phyloP scores from a whole-genome alignment of 2,888 invertebrate genomes.

The Danaus chrysippus region DNA sequence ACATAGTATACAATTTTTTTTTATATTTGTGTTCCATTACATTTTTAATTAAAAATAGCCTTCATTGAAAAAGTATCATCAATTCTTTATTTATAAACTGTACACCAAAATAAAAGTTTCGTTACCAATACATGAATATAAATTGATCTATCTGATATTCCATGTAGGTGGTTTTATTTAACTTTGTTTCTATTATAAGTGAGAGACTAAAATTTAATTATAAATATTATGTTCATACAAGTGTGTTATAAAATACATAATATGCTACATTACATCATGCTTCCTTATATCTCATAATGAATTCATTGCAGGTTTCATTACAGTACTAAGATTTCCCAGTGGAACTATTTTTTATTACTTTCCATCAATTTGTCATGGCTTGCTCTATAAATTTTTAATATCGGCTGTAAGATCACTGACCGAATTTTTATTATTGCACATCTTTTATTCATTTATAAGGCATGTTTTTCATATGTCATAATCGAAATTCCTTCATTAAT shows the following conservation, averaged over 20 bases:
- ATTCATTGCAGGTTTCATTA: constrained; percentile 25
- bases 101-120: too few species aligned
- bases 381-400: constrained; percentile 26
- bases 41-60: neutral
- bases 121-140: too few species aligned
- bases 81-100: too few species aligned
- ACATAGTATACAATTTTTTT: neutral
- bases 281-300: constrained; percentile 10
- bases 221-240: neutral
- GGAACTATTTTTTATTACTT: constrained; percentile 29
- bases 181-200: too few species aligned
- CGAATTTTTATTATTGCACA: constrained; percentile 23
- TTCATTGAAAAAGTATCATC: too few species aligned
- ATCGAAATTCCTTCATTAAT: neutral
- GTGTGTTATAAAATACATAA: neutral
- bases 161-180: too few species aligned
- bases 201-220: too few species aligned
- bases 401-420: constrained; percentile 17
- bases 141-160: too few species aligned
- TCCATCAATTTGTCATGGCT: constrained; percentile 28
- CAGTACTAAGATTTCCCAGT: constrained; percentile 30
- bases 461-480: neutral
- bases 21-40: neutral
- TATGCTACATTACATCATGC: neutral
- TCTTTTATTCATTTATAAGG: constrained; percentile 13